Conservation (phyloP, 2,113 vertebrate species). For the Thunnus thynnus region DNA sequence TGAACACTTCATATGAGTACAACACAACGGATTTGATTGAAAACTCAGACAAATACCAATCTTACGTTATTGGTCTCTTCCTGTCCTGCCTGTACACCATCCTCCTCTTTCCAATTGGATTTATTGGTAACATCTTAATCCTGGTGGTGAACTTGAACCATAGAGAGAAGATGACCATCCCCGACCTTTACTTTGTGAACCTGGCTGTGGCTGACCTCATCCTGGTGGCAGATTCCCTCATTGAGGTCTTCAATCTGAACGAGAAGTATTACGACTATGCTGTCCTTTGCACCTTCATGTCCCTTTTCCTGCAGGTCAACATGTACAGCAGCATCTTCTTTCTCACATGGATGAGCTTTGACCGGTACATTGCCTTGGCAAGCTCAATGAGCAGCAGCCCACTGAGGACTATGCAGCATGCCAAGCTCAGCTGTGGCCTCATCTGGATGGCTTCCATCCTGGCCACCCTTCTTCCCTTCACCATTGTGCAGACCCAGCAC, state of each 20-base stretch:
- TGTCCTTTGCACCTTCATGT: constrained; percentile 97
- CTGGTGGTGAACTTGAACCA: constrained; percentile 95
- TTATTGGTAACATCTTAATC: constrained; percentile 96
- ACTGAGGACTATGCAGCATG: constrained; percentile 93
- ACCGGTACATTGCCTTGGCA: constrained; percentile 94
- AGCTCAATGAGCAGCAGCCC: constrained; percentile 91
- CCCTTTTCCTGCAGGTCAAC: constrained; percentile 98
- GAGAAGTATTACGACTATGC: constrained; percentile 97
- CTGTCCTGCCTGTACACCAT: constrained; percentile 96
- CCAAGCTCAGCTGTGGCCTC: constrained; percentile 94
- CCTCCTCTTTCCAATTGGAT: constrained; percentile 96
- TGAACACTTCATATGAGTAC: constrained; percentile 82
- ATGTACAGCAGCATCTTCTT: constrained; percentile 99
- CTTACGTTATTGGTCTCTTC: constrained; percentile 92
- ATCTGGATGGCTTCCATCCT: constrained; percentile 97
- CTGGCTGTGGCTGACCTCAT: constrained; percentile 95
- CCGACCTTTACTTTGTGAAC: constrained; percentile 97
- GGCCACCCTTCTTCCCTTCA: constrained; percentile 94
- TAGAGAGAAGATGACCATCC: constrained; percentile 97
- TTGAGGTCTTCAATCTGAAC: constrained; percentile 97
- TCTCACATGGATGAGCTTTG: constrained; percentile 99
- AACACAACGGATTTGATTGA: constrained; percentile 80
- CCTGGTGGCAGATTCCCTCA: constrained; percentile 95
- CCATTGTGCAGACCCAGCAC: constrained; percentile 93
- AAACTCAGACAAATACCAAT: constrained; percentile 86